Evolutionary conservation across 1,140 invertebrate genomes (phyloP).

Genomic region (Marisa cornuarietis): DNA sequence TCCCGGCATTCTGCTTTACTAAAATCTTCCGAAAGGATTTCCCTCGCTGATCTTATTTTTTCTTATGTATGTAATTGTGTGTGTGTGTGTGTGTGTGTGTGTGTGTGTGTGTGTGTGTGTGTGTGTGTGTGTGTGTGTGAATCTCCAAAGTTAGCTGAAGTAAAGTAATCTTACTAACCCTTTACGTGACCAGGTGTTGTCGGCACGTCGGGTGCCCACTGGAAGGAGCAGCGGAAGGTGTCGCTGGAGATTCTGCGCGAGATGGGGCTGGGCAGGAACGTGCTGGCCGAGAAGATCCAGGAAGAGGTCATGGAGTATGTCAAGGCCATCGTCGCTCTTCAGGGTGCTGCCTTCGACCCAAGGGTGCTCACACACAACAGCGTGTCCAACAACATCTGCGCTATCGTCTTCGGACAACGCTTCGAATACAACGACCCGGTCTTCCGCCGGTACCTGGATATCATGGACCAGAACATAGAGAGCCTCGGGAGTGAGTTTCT

Average conservation of each 20-base stretch:
- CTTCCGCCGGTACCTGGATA: constrained; percentile 20
- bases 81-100: too few species aligned
- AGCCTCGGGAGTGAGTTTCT: too few species aligned
- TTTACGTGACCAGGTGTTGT: constrained; percentile 21
- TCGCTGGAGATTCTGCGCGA: constrained; percentile 76
- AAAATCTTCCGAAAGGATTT: too few species aligned
- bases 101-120: too few species aligned
- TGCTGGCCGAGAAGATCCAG: constrained; percentile 76
- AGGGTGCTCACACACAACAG: constrained; percentile 7
- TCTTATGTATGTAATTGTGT: too few species aligned
- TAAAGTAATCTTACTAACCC: too few species aligned
- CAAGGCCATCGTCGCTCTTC: not conserved
- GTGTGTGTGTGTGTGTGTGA: too few species aligned
- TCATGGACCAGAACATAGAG: not conserved
- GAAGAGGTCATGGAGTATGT: constrained; percentile 26
- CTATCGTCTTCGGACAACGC: constrained; percentile 31
- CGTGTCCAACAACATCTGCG: constrained; percentile 36
- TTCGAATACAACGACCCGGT: constrained; percentile 64
- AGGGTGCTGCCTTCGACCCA: constrained; percentile 23
- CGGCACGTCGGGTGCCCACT: constrained; percentile 77
- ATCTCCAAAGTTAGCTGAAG: too few species aligned
- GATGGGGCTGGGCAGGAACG: constrained; percentile 77
- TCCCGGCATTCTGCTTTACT: too few species aligned
- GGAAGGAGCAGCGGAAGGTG: constrained; percentile 85
- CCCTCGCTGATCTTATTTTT: too few species aligned